phyloP scores from a whole-genome alignment of 1,140 invertebrate genomes.

The Pteromalus puparum region DNA sequence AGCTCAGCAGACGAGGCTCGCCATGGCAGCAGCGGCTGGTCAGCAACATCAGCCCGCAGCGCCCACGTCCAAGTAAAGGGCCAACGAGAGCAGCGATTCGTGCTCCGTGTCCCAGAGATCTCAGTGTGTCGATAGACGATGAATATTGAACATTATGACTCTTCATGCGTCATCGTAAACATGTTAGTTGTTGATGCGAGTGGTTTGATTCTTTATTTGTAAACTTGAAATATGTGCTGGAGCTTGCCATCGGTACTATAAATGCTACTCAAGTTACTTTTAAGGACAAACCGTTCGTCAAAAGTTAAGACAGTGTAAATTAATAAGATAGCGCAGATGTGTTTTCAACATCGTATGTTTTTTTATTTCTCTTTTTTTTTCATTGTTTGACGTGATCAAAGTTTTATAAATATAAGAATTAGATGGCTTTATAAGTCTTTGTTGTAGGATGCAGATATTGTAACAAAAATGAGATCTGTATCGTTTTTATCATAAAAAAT shows the following conservation, averaged over 20 bases:
- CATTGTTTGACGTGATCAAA: slow-evolving; percentile 15
- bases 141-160: slow-evolving; percentile 2
- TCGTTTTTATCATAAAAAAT: slow-evolving; percentile 11
- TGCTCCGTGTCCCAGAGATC: slow-evolving; percentile 10
- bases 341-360: not conserved
- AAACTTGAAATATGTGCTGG: not conserved
- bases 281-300: not conserved
- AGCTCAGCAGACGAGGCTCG: slow-evolving; percentile 66
- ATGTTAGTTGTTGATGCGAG: not conserved
- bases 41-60: slow-evolving; percentile 66
- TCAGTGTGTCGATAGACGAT: slow-evolving; percentile 30
- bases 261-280: not conserved
- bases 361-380: slow-evolving; percentile 20
- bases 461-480: not conserved
- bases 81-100: not conserved
- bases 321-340: not conserved
- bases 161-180: not conserved
- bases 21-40: slow-evolving; percentile 59
- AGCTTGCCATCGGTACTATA: not conserved
- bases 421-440: slow-evolving; percentile 12
- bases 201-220: too few relatives aligned
- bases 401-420: not conserved
- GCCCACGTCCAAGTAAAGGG: slow-evolving; percentile 71
- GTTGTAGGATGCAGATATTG: not conserved
- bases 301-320: not conserved